Percentiles rank a stretch among this genome's conserved stretches.
These are phyloP conservation scores for Venturia canescens DNA, from an alignment of 1,140 invertebrate genomes.

Conservation along the genomic window DNA sequence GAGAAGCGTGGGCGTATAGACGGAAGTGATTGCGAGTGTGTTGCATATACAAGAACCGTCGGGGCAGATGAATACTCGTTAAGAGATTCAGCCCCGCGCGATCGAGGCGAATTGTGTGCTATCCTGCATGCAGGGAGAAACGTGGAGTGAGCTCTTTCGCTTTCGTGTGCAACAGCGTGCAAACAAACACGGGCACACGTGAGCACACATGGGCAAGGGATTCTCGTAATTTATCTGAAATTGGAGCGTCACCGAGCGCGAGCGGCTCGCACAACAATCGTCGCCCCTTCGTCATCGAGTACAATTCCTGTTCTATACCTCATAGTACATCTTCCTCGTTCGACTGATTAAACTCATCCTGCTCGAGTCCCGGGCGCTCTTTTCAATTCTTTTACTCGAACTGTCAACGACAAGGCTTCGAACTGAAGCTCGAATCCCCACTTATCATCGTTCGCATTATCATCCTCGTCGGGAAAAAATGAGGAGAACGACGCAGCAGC, in stretches of 20 bases:
- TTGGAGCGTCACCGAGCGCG: conserved; percentile 60
- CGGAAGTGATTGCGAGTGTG: conserved; percentile 16
- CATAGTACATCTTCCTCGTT: not conserved
- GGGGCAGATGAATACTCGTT: conserved; percentile 66
- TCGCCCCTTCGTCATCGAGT: not conserved
- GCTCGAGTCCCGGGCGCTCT: not conserved
- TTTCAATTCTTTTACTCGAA: not conserved
- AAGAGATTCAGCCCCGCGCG: conserved; percentile 64
- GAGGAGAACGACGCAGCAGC: too few relatives aligned
- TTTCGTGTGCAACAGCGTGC: conserved; percentile 13
- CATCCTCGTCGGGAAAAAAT: too few relatives aligned
- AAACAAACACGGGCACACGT: conserved; percentile 37
- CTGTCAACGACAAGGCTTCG: not conserved
- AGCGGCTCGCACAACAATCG: conserved; percentile 31
- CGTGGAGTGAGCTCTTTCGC: not conserved
- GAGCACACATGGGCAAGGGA: too few relatives aligned
- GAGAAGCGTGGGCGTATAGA: too few relatives aligned
- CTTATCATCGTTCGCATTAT: too few relatives aligned
- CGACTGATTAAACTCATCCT: conserved; percentile 15
- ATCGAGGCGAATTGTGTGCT: conserved; percentile 62
- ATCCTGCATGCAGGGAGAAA: conserved; percentile 1
- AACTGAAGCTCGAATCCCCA: not conserved
- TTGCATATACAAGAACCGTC: conserved; percentile 14
- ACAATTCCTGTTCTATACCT: conserved; percentile 2
- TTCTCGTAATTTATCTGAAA: conserved; percentile 62